Evolutionary conservation across 2,888 invertebrate species (phyloP), one percentile per base, ranked within the genome.

Genomic region (Sarcophaga carnaria): DNA sequence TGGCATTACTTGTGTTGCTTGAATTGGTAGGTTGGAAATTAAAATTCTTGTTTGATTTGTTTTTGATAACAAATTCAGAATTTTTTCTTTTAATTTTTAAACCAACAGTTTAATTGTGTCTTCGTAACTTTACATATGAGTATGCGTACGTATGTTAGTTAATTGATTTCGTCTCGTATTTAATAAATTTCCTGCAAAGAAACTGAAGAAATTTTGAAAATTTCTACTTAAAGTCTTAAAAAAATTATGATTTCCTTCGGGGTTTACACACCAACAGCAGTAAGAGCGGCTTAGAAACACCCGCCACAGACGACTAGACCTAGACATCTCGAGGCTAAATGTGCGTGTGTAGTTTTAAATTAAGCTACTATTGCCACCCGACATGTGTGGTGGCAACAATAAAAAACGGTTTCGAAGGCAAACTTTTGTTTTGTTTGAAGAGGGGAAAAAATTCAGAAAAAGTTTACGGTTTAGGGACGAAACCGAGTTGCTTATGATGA

Each of bases 401-500:
- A 54, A 4, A 54, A 54, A n/a, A 14, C 1, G 4, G 14, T 14
- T 54, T 54, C 11, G 4, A 54, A 0, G 14, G 17, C 54, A 54
- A 54, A 54, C 54, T 54, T 54, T 54, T 54, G 54, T 17, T 49
- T 14, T 14, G 49, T 37, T 37, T 14, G 49, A 49, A 49, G 4
- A 0, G 4, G 4, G 3, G 1, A 49, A 49, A 49, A 49, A 49
- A 11, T 14, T 45, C 64, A 82, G 59, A 60, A 47, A 47, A 60
- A 77, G 4, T 81, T 75, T 84, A 79, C 75, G 81, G 66, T 71
- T 81, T 47, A 75, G 87, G 66, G 37, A 76, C 54, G 71, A 47
- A 67, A 78, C 72, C 54, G 81, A 22, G 82, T 79, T 76, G 83
- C 80, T 82, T 82, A 79, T 79, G 84, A 82, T 81, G 84, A 82